Base-by-base conservation (phyloP, 2,113 vertebrate species). In the Melanotaenia duboulayi region DNA sequence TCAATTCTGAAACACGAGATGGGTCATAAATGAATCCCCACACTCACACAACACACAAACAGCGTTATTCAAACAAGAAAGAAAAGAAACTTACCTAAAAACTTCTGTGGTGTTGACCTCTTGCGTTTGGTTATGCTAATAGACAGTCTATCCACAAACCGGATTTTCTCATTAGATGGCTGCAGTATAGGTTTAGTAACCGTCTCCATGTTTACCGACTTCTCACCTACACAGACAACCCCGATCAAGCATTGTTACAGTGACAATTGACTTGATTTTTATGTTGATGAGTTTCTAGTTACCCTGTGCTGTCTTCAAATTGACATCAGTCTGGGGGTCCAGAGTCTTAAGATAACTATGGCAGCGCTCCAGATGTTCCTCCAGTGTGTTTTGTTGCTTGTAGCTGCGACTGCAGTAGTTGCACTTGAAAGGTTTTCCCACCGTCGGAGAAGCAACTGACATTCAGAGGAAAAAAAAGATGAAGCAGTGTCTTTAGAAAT, bases 361-460 rank as follows among this genome's bases (percentile, higher is more conserved):
- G 82, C 96, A 98, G 17, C 95, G 95, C 68, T 98, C 96, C 64
- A 95, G 94, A 92, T 99, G 97, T 74, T 99, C 97, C 70, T 98
- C 97, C 84, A 99, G 86, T 56, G 96, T 96, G 83, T 93, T 97
- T 87, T 97, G 96, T 90, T 97, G 97, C 85, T 98, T 98, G 92
- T 98, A 99, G 94, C 96, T 97, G 46, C 97, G 96, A 70, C 96
- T 97, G 13, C 97, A 99, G 93, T 94, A 96, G 94, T 94, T 97
- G 92, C 97, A 99, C 92, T 99, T 99, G 90, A 95, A 97, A 86
- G 96, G 96, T 74, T 99, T 99, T 75, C 97, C 96, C 23, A 96
- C 96, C 0, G 96, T 96, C 55, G 95, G 96, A 78, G 96, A 98
- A 76, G 96, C 94, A 84, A 96, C 97, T 98, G 91, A 46, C 88